phyloP scores from a whole-genome alignment of 2,113 vertebrate genomes.

The Melanotaenia duboulayi region DNA sequence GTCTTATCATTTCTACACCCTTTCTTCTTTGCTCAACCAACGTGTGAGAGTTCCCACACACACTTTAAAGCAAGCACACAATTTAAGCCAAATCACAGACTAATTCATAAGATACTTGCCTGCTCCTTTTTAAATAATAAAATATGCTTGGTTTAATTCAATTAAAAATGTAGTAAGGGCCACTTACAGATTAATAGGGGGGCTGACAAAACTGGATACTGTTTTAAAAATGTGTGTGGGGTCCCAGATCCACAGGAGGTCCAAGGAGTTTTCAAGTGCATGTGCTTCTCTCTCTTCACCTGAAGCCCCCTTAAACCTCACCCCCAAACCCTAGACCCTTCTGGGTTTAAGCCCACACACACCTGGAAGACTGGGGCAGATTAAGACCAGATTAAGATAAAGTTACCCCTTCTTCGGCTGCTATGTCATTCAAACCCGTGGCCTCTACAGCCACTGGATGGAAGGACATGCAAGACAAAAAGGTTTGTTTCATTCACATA shows the following conservation, averaged over 20 bases:
- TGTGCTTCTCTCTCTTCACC: conserved; percentile 62
- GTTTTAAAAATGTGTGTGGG: conserved; percentile 51
- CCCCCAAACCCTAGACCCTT: conserved; percentile 62
- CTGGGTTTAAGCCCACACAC: conserved; percentile 79
- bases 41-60: conserved; percentile 7
- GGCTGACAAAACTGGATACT: conserved; percentile 50
- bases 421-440: conserved; percentile 78
- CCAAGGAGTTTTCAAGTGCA: conserved; percentile 74
- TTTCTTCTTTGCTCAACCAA: conserved; percentile 59
- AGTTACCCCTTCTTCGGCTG: conserved; percentile 78
- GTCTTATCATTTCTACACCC: conserved; percentile 71
- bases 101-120: conserved; percentile 73
- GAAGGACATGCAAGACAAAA: conserved; percentile 67
- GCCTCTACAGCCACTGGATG: conserved; percentile 62
- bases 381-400: conserved; percentile 85
- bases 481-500: conserved; percentile 68
- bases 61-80: conserved; percentile 25
- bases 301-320: conserved; percentile 63
- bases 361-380: conserved; percentile 75
- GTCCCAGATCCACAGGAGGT: conserved; percentile 54
- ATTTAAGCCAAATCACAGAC: conserved; percentile 68
- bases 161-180: conserved; percentile 72
- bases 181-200: conserved; percentile 59
- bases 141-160: conserved; percentile 75
- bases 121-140: conserved; percentile 63